Percentiles rank a stretch among this genome's conserved stretches.
These are phyloP conservation scores for Sarotherodon lohbergeri DNA, from an alignment of 2,113 vertebrate genomes.

Conservation along the genomic window DNA sequence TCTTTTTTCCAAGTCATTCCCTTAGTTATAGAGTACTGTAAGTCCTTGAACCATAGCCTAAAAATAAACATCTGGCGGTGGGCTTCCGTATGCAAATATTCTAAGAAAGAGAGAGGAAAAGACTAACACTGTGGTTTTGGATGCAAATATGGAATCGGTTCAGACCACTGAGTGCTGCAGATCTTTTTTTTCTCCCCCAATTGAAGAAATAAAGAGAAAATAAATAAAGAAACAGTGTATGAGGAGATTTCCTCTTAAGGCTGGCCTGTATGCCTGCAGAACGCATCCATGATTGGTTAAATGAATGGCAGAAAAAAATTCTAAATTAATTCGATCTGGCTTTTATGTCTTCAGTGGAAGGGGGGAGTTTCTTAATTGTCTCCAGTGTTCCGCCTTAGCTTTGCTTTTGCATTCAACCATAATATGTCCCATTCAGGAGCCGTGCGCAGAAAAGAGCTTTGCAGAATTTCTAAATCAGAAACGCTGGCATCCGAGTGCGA, in stretches of 20 bases:
- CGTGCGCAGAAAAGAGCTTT: slow-evolving; percentile 58
- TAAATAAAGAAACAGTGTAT: slow-evolving; percentile 61
- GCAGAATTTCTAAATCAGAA: slow-evolving; percentile 70
- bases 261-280: slow-evolving; percentile 62
- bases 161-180: slow-evolving; percentile 55
- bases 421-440: slow-evolving; percentile 64
- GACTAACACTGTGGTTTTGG: slow-evolving; percentile 66
- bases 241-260: slow-evolving; percentile 68
- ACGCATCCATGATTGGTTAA: slow-evolving; percentile 70
- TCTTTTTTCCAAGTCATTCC: slow-evolving; percentile 40
- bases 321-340: slow-evolving; percentile 78
- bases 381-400: slow-evolving; percentile 69
- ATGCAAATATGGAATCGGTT: slow-evolving; percentile 71
- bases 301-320: slow-evolving; percentile 64
- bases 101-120: slow-evolving; percentile 44
- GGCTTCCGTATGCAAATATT: slow-evolving; percentile 72
- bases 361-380: slow-evolving; percentile 72
- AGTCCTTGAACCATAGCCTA: slow-evolving; percentile 71
- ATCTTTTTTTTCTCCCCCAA: not conserved
- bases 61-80: slow-evolving; percentile 74
- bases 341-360: slow-evolving; percentile 73
- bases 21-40: slow-evolving; percentile 58
- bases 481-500: slow-evolving; percentile 49
- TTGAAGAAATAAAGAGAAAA: slow-evolving; percentile 57
- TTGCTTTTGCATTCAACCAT: slow-evolving; percentile 68